Conservation (phyloP, 2,113 vertebrate species). For the Lota lota region DNA sequence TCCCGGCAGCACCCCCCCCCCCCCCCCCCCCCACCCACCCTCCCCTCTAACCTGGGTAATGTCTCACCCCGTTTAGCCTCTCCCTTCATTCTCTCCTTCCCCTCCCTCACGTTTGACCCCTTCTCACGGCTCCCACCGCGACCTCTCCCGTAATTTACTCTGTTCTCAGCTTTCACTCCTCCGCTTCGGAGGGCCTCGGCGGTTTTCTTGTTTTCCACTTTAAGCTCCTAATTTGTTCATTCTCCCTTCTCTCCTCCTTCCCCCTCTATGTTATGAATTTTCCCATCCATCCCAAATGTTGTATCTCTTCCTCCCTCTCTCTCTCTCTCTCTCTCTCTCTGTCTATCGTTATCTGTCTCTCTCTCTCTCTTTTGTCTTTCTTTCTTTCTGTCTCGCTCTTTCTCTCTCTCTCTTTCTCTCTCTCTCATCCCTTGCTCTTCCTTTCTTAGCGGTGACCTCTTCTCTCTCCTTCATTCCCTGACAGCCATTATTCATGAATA, state of each 20-base stretch:
- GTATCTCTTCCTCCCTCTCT: not conserved
- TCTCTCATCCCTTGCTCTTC: not conserved
- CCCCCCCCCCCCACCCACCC: not conserved
- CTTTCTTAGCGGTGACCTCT: slow-evolving; percentile 35
- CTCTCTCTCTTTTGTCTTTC: too few relatives aligned
- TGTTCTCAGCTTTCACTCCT: not conserved
- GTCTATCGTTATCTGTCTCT: too few relatives aligned
- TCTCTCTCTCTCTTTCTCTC: not conserved
- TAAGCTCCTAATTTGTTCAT: not conserved
- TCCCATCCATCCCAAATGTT: not conserved
- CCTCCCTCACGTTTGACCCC: slow-evolving; percentile 25
- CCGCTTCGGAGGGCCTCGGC: not conserved
- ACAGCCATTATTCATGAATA: slow-evolving; percentile 50
- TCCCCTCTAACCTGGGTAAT: slow-evolving; percentile 24
- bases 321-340: slow-evolving; percentile 8
- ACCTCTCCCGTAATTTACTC: slow-evolving; percentile 12
- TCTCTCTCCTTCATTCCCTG: slow-evolving; percentile 39
- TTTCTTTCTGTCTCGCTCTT: not conserved
- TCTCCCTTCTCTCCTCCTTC: not conserved
- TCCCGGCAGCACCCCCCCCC: not conserved
- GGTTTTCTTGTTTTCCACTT: not conserved
- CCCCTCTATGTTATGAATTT: slow-evolving; percentile 10
- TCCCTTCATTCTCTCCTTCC: not conserved
- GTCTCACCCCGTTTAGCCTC: slow-evolving; percentile 36
- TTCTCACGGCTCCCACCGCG: slow-evolving; percentile 8